Base-by-base conservation (phyloP, 2,797 vertebrate genomes). In the Prionace glauca region DNA sequence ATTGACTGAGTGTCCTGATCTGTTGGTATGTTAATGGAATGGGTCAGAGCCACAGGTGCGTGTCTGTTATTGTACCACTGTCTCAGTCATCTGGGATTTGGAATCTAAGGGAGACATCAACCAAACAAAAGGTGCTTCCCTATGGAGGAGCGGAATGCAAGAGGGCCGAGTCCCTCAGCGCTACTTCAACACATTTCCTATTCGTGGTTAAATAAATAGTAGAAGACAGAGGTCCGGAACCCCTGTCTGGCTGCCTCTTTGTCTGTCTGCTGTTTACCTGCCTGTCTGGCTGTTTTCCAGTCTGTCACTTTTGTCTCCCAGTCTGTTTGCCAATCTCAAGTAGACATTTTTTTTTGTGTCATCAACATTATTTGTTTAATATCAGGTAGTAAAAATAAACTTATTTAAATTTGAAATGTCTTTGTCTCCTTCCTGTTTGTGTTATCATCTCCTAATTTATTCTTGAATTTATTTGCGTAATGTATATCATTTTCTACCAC, bases 381-480 rank as follows among this genome's bases (percentile, higher is more conserved):
- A 62, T 90, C n/a, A n/a, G 72, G 50, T 65, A 14, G 26, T 90
- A 62, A 90, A 90, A 62, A 69, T 69, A 92, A 92, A 92, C 90
- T 69, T 92, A 92, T 67, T 92, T 92, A 92, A 67, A 92, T 92
- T 92, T 69, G 22, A 41, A 41, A 67, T 69, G 20, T 41, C 65
- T 10, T 24, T 41, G 41, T 69, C 36, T 69, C n/a, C 41, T 92
- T 69, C 18, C 90, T 67, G 65, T 41, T 92, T 69, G n/a, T 69
- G 62, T 92, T 69, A n/a, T 91, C 62, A 92, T 69, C n/a, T 22
- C 9, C 32, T 92, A 69, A 92, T 92, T 92, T 92, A 92, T 92
- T 69, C 90, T 92, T 92, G 90, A 92, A 92, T 92, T 92, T 67
- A n/a, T 92, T 92, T 69, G 65, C 11, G 36, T 45, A 67, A 92